Base-by-base conservation (phyloP, 2,888 invertebrate genomes). In the Acleris laterana region DNA sequence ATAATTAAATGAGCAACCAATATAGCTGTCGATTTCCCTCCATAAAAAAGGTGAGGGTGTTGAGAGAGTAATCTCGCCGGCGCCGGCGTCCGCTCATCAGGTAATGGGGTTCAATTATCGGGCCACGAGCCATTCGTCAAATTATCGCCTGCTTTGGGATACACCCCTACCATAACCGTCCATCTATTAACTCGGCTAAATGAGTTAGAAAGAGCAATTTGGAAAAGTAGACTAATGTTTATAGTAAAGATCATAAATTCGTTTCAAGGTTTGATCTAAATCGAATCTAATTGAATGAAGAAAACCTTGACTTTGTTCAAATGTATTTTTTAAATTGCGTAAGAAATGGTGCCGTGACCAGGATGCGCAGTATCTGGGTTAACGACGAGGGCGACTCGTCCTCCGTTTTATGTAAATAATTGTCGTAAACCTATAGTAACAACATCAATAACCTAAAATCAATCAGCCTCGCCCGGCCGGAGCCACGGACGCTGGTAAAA, bases 401-500 rank as follows among this genome's bases (percentile, higher is more conserved):
- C 38, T 28, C 63, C 59, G 17, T 17, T 66, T 61, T 66, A 66
- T 66, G 65, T 66, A 66, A 66, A 66, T 82, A 80, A 82, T 80
- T 79, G 81, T 80, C 78, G 76, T 76, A 75, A 77, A 74, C 72
- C 77, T 70, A 79, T 80, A 76, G 76, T 74, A 77, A 77, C 71
- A 68, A 63, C 71, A 68, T 72, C 78, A 78, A 82, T 80, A 81
- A 77, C 76, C 79, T 74, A 78, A 83, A 85, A 84, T 87, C 85
- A 84, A 85, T 86, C 85, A 83, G 78, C 62, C 74, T 66, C 73
- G 74, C 77, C 71, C 63, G 49, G 32, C 60, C 69, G 57, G 68
- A 69, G 69, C 67, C 63, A 65, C 38, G 66, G 62, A 32, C 68
- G 68, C 72, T 77, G 76, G 77, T 80, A 84, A 86, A 86, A 88